Percentiles rank a stretch among this genome's conserved stretches.
Evolutionary conservation across 2,113 vertebrate genomes (phyloP).

Genomic region (Shinisaurus crocodilurus): DNA sequence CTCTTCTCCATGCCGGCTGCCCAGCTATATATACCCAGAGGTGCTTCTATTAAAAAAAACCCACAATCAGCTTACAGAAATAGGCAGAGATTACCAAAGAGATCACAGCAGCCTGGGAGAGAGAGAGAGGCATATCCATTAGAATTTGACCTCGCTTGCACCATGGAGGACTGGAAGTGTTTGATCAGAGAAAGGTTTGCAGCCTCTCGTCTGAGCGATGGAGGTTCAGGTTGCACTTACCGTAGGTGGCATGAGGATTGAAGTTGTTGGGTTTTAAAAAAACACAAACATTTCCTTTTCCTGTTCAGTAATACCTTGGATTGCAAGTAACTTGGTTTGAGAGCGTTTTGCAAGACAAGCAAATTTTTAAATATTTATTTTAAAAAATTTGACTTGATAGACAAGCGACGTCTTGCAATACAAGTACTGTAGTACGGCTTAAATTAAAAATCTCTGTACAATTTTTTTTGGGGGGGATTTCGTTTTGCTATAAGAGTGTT

Average conservation of each 20-base stretch:
- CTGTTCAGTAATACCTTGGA: no score
- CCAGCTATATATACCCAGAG: background rate
- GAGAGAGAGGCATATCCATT: background rate
- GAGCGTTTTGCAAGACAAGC: no score
- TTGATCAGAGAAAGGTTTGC: background rate
- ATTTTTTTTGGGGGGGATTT: no score
- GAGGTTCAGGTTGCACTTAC: background rate
- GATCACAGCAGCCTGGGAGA: background rate
- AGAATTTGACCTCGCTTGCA: background rate
- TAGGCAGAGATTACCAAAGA: constrained; percentile 23
- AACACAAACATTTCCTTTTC: background rate
- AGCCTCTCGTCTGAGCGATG: background rate
- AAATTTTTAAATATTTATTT: no score
- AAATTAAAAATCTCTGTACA: no score
- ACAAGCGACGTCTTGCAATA: no score
- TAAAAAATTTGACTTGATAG: no score
- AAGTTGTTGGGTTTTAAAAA: background rate
- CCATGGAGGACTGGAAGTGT: background rate
- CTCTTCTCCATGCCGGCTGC: background rate
- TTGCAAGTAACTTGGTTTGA: no score
- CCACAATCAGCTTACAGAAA: constrained; percentile 29
- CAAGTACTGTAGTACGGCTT: no score
- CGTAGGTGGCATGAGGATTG: background rate
- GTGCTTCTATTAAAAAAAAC: constrained; percentile 21
- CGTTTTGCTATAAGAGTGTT: no score